A percentile compares a stretch with the other conserved stretches of the same genome.
Conservation (phyloP, 1,140 invertebrate species). For the Pararge aegeria region DNA sequence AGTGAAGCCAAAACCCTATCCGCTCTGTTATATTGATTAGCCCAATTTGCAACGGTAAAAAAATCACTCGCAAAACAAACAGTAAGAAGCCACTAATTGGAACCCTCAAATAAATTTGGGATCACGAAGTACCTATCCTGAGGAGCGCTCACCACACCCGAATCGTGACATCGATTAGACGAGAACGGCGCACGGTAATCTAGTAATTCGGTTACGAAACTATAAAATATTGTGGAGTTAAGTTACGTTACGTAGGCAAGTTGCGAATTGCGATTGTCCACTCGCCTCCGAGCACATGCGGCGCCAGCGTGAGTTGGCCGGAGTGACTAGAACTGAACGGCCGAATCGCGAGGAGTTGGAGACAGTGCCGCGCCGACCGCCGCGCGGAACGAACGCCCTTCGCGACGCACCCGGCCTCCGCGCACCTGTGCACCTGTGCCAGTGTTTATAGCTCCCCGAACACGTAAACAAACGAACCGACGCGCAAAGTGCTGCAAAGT, state of each 20-base stretch:
- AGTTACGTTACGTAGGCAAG: slow-evolving; percentile 65
- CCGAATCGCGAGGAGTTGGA: not conserved
- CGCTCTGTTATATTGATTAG: no score
- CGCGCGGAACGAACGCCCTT: slow-evolving; percentile 40
- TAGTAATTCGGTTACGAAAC: slow-evolving; percentile 72
- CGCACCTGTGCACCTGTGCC: slow-evolving; percentile 61
- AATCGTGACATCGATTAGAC: slow-evolving; percentile 69
- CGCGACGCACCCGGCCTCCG: slow-evolving; percentile 32
- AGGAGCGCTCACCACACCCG: slow-evolving; percentile 37
- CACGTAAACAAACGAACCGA: slow-evolving; percentile 62
- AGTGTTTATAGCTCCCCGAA: slow-evolving; percentile 53
- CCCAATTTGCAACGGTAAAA: no score
- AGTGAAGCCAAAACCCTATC: no score
- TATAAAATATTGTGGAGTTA: slow-evolving; percentile 74
- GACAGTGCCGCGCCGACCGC: slow-evolving; percentile 57
- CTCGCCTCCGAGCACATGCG: slow-evolving; percentile 29
- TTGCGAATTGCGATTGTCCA: slow-evolving; percentile 56
- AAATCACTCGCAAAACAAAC: no score
- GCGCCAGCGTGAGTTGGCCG: slow-evolving; percentile 30
- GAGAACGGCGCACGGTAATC: slow-evolving; percentile 60
- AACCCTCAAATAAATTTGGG: slow-evolving; percentile 1
- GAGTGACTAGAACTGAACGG: no score
- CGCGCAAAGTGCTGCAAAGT: slow-evolving; percentile 58
- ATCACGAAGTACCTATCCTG: slow-evolving; percentile 9
- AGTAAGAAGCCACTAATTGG: not conserved